Evolutionary conservation across 2,888 invertebrate species (phyloP).

Genomic region (Conchocele bisecta): DNA sequence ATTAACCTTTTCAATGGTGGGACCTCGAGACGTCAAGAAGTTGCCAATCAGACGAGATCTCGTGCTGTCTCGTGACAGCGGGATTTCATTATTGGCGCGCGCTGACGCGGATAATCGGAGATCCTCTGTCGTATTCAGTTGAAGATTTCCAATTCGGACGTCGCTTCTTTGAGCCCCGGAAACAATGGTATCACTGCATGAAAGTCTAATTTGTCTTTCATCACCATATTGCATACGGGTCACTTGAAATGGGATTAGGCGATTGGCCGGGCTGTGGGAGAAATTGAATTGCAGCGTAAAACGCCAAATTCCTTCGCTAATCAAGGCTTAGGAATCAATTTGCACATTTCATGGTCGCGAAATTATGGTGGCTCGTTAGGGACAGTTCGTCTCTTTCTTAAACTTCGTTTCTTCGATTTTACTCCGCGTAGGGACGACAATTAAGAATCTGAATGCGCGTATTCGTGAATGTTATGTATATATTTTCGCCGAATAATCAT

Average conservation of each 20-base stretch:
- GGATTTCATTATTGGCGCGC: slow-evolving; percentile 53
- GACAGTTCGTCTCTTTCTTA: too few species aligned
- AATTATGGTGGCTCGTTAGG: too few species aligned
- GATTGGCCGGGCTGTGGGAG: slow-evolving; percentile 20
- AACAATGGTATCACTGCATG: slow-evolving; percentile 48
- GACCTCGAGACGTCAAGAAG: slow-evolving; percentile 38
- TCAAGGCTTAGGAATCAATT: too few species aligned
- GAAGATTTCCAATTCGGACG: slow-evolving; percentile 43
- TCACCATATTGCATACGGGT: slow-evolving; percentile 42
- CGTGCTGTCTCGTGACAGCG: slow-evolving; percentile 53
- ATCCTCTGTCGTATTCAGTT: slow-evolving; percentile 40
- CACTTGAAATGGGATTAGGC: slow-evolving; percentile 48
- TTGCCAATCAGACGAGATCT: slow-evolving; percentile 55
- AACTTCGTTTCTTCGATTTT: too few species aligned
- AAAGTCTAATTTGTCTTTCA: slow-evolving; percentile 58
- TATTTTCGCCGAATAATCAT: too few species aligned
- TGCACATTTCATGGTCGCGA: too few species aligned
- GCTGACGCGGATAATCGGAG: slow-evolving; percentile 41
- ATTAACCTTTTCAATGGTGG: slow-evolving; percentile 52
- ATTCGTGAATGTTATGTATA: too few species aligned
- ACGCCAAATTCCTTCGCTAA: too few species aligned
- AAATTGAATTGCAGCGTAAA: too few species aligned
- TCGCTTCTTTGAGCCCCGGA: slow-evolving; percentile 28
- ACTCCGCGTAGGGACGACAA: too few species aligned
- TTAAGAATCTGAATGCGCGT: too few species aligned